phyloP scores from a whole-genome alignment of 2,113 vertebrate genomes.

The Otis tarda region DNA sequence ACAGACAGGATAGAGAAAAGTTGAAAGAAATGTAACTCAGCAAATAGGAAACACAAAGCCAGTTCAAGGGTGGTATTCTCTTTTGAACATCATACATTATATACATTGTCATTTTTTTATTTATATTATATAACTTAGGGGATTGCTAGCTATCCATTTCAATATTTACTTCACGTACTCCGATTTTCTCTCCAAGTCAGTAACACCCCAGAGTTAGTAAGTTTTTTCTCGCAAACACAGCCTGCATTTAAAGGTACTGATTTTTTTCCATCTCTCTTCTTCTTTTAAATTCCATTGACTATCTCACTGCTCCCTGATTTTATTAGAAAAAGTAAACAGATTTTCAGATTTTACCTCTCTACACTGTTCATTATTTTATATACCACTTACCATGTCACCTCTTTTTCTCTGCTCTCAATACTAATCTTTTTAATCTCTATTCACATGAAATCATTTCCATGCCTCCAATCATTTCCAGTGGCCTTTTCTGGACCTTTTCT shows the following conservation, averaged over 20 bases:
- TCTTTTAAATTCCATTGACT: background rate
- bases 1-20: background rate
- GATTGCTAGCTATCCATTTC: background rate
- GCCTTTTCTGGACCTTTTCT: background rate
- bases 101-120: background rate
- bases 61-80: background rate
- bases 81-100: background rate
- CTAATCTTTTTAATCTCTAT: background rate
- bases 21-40: background rate
- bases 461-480: background rate
- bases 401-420: background rate
- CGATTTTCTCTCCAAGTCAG: background rate
- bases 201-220: background rate
- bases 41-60: background rate
- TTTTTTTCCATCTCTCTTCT: background rate
- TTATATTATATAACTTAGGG: background rate
- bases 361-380: background rate
- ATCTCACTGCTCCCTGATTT: background rate
- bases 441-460: background rate
- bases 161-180: background rate
- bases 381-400: background rate
- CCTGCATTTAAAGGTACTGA: background rate
- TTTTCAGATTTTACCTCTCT: background rate
- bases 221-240: background rate
- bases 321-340: background rate